These are phyloP conservation scores for Gryllus longicercus DNA, from an alignment of 2,888 invertebrate species.

Conservation along the genomic window DNA sequence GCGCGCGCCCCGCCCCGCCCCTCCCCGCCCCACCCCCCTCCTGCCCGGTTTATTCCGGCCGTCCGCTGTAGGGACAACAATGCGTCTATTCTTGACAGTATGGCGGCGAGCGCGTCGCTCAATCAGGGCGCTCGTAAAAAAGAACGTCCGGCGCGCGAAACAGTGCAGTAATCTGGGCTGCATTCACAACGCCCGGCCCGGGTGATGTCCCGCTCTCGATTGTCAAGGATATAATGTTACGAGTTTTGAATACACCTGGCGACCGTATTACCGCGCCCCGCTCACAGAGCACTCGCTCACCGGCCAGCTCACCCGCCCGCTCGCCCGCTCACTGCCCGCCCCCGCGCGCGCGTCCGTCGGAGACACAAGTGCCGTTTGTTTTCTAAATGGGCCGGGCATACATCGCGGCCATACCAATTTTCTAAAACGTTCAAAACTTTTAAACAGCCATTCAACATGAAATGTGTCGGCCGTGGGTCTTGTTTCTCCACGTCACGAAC, in stretches of 20 bases:
- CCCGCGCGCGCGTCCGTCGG: not conserved
- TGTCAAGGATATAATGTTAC: slow-evolving; percentile 17
- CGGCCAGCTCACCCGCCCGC: not conserved
- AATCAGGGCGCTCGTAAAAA: slow-evolving; percentile 10
- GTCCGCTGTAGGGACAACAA: not conserved
- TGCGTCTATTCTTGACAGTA: slow-evolving; percentile 17
- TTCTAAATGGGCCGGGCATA: slow-evolving; percentile 3
- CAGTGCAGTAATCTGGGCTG: not conserved
- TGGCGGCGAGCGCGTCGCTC: slow-evolving; percentile 1
- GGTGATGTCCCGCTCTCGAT: not conserved
- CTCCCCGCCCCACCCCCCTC: not conserved
- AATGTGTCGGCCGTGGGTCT: slow-evolving; percentile 8
- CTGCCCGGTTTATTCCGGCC: not conserved
- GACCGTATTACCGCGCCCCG: not conserved
- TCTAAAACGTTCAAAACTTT: slow-evolving; percentile 17
- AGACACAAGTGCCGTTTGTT: slow-evolving; percentile 11
- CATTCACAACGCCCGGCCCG: not conserved
- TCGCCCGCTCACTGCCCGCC: not conserved
- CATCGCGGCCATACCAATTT: not conserved
- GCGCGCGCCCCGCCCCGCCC: not conserved
- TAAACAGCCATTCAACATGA: slow-evolving; percentile 17
- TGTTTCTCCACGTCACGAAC: not conserved
- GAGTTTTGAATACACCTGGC: slow-evolving; percentile 17
- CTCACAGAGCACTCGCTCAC: not conserved
- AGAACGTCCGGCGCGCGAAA: not conserved